These are phyloP conservation scores for Drosophila eugracilis DNA, from an alignment of 1,140 invertebrate species.

Conservation along the genomic window DNA sequence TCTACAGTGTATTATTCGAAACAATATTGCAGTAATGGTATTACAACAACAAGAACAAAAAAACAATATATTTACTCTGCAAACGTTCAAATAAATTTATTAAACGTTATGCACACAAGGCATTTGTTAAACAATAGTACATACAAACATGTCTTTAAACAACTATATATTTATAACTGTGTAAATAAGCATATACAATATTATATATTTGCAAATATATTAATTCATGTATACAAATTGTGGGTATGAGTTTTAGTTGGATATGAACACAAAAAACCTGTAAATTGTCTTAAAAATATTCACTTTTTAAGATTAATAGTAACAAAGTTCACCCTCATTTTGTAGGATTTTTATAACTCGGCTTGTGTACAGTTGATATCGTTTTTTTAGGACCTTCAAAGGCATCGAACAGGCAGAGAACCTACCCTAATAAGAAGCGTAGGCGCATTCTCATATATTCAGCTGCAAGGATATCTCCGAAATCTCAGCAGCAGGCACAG, in stretches of 20 bases:
- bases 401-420: constrained; percentile 6
- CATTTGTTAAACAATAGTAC: constrained; percentile 47
- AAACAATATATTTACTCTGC: constrained; percentile 33
- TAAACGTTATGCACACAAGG: constrained; percentile 42
- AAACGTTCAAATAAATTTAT: constrained; percentile 65
- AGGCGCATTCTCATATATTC: constrained; percentile 35
- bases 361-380: constrained; percentile 22
- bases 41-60: constrained; percentile 22
- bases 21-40: constrained; percentile 25
- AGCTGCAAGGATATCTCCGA: constrained; percentile 46
- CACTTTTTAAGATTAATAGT: too few species aligned
- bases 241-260: background rate
- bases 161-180: constrained; percentile 41
- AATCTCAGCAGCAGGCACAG: constrained; percentile 43
- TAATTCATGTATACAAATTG: constrained; percentile 26
- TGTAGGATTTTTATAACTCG: background rate
- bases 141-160: constrained; percentile 30
- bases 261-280: too few species aligned
- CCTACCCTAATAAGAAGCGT: constrained; percentile 27
- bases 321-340: background rate
- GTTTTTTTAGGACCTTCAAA: constrained; percentile 18
- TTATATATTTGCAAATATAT: constrained; percentile 39
- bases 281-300: too few species aligned
- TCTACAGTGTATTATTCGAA: constrained; percentile 39
- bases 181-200: constrained; percentile 48